Percentiles rank a stretch among this genome's conserved stretches.
These are phyloP conservation scores for Rhagophthalmus giganteus DNA, from an alignment of 2,888 invertebrate genomes.

Conservation along the genomic window DNA sequence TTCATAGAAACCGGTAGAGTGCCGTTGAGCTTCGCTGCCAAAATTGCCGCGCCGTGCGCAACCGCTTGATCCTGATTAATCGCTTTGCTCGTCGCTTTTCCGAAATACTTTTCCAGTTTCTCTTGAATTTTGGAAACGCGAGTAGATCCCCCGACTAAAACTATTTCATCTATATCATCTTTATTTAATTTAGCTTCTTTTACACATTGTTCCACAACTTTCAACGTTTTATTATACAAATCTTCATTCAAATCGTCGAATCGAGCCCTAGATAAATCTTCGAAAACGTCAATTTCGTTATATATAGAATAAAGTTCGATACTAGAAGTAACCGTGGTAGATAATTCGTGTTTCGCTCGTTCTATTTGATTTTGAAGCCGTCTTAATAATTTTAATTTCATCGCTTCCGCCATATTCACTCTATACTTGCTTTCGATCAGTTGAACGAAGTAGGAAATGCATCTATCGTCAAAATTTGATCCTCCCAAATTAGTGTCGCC, in stretches of 20 bases:
- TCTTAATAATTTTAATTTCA: slow-evolving; percentile 7
- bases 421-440: slow-evolving; percentile 2
- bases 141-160: slow-evolving; percentile 88
- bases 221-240: slow-evolving; percentile 63
- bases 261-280: slow-evolving; percentile 84
- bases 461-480: neutral
- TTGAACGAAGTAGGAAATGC: neutral
- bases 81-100: slow-evolving; percentile 87
- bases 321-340: slow-evolving; percentile 75
- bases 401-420: neutral
- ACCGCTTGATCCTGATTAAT: slow-evolving; percentile 95
- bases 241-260: slow-evolving; percentile 93
- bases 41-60: slow-evolving; percentile 90
- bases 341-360: slow-evolving; percentile 75
- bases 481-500: neutral
- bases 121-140: slow-evolving; percentile 94
- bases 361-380: slow-evolving; percentile 86
- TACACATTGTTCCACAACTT: slow-evolving; percentile 79
- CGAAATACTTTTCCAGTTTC: slow-evolving; percentile 86
- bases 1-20: slow-evolving; percentile 80
- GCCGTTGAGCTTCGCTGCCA: slow-evolving; percentile 86
- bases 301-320: slow-evolving; percentile 89
- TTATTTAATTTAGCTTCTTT: slow-evolving; percentile 93
- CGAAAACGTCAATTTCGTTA: slow-evolving; percentile 90
- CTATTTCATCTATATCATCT: slow-evolving; percentile 78